phyloP scores from a whole-genome alignment of 2,797 vertebrate genomes.

The Eremophila alpestris region DNA sequence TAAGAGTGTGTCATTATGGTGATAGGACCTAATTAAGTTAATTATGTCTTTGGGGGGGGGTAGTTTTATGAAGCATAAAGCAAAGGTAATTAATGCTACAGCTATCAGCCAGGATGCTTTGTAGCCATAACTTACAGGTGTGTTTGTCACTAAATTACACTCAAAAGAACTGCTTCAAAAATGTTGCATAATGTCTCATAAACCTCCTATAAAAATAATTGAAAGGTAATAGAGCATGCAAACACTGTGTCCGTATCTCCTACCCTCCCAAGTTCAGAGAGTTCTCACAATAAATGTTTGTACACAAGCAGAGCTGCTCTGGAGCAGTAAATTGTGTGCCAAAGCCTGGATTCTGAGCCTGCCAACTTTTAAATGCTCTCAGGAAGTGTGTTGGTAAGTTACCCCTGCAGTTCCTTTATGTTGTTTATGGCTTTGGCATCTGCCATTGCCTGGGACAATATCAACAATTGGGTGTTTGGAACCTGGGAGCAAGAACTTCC shows the following conservation, averaged over 20 bases:
- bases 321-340: neutral
- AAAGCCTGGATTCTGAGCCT: neutral
- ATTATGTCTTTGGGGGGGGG: neutral
- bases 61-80: conserved; percentile 14
- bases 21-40: conserved; percentile 48
- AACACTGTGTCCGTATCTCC: neutral
- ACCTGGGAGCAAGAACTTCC: neutral
- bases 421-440: neutral
- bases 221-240: conserved; percentile 31
- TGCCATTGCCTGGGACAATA: neutral
- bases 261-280: neutral
- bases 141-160: conserved; percentile 13
- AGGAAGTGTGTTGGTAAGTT: neutral
- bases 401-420: neutral
- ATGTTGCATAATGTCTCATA: conserved; percentile 16
- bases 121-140: conserved; percentile 32
- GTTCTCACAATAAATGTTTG: neutral
- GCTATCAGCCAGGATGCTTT: neutral
- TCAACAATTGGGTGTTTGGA: neutral
- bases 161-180: conserved; percentile 13
- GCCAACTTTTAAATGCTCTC: neutral
- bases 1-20: neutral
- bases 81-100: conserved; percentile 24
- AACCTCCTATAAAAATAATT: conserved; percentile 36
- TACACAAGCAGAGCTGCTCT: neutral